Evolutionary conservation across 2,113 vertebrate species (phyloP).

Genomic region (Stigmatopora nigra): DNA sequence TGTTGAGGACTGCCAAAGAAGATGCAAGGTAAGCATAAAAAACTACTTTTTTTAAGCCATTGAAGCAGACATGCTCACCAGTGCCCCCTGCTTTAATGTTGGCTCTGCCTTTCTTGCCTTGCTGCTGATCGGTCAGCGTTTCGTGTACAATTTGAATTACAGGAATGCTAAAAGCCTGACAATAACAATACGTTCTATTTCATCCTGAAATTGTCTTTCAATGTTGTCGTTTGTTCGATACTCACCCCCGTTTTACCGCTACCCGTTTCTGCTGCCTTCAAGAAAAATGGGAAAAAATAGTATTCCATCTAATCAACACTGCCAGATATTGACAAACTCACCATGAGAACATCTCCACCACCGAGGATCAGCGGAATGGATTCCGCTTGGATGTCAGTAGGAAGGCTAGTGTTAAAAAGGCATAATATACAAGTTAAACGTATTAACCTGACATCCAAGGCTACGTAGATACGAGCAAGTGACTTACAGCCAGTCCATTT

Average conservation of each 20-base stretch:
- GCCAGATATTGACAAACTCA: slow-evolving; percentile 33
- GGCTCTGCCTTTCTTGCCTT: slow-evolving; percentile 89
- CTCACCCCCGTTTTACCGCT: slow-evolving; percentile 98
- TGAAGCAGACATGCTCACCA: slow-evolving; percentile 60
- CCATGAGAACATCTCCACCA: slow-evolving; percentile 97
- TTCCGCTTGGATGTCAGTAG: slow-evolving; percentile 96
- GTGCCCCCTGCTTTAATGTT: slow-evolving; percentile 84
- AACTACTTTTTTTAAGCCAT: not conserved
- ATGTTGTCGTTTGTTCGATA: slow-evolving; percentile 19
- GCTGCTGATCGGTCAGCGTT: slow-evolving; percentile 91
- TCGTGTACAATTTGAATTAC: slow-evolving; percentile 98
- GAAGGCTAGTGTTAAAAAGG: slow-evolving; percentile 72
- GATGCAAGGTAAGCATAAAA: not conserved
- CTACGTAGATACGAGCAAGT: not conserved
- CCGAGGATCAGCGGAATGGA: slow-evolving; percentile 92
- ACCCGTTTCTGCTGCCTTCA: slow-evolving; percentile 92
- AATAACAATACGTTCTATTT: not conserved
- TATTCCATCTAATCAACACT: not conserved
- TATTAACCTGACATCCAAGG: not conserved
- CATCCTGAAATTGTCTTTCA: not conserved
- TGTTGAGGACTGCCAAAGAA: slow-evolving; percentile 82
- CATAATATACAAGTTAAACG: not conserved
- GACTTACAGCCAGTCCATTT: slow-evolving; percentile 99
- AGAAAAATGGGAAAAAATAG: not conserved
- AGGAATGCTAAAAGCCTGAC: slow-evolving; percentile 93